phyloP scores from a whole-genome alignment of 2,888 invertebrate species.

The Dolomedes plantarius region DNA sequence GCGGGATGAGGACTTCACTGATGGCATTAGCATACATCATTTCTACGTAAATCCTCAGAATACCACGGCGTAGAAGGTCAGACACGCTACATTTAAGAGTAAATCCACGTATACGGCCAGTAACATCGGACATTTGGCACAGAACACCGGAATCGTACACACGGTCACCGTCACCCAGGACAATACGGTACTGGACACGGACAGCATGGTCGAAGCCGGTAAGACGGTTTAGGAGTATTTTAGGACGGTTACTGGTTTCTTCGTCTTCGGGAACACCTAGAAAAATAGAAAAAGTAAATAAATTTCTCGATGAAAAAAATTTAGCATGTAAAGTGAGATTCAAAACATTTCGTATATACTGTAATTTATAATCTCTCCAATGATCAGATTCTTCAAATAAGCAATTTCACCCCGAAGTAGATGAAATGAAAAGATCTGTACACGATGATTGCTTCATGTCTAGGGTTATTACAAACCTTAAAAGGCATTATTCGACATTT shows the following conservation, averaged over 20 bases:
- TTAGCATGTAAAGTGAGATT: too few relatives aligned
- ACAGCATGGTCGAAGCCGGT: constrained; percentile 90
- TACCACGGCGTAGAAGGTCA: constrained; percentile 74
- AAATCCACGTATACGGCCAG: constrained; percentile 85
- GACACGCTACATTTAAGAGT: constrained; percentile 78
- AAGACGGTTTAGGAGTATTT: constrained; percentile 81
- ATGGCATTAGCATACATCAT: constrained; percentile 85
- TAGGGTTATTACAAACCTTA: too few relatives aligned
- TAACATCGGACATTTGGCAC: constrained; percentile 84
- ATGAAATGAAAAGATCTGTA: too few relatives aligned
- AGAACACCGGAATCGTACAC: constrained; percentile 83
- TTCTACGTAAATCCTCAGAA: constrained; percentile 83
- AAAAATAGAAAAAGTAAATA: background rate
- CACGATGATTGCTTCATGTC: too few relatives aligned
- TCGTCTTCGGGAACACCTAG: constrained; percentile 53
- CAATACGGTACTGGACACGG: constrained; percentile 83
- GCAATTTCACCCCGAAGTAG: too few relatives aligned
- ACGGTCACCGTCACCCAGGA: constrained; percentile 83
- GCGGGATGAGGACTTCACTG: constrained; percentile 79
- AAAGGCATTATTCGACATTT: too few relatives aligned
- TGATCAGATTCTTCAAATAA: too few relatives aligned
- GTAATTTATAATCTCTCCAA: too few relatives aligned
- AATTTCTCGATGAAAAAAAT: too few relatives aligned
- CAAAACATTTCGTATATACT: too few relatives aligned
- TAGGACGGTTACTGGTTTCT: constrained; percentile 67